phyloP scores from a whole-genome alignment of 2,797 vertebrate species.

The Cephalopachus bancanus region DNA sequence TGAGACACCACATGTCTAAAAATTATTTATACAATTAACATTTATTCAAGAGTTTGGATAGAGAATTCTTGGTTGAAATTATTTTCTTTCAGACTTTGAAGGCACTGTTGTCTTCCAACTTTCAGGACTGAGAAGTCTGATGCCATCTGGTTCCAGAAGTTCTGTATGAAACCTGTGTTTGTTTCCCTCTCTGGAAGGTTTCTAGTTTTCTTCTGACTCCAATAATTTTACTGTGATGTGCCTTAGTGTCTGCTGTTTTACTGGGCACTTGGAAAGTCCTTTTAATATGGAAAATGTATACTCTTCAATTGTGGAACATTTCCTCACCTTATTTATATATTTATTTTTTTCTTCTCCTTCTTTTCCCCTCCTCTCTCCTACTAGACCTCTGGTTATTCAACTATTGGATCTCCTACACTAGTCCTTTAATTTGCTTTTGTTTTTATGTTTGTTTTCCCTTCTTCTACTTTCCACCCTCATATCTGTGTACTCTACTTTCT shows the following conservation, averaged over 20 bases:
- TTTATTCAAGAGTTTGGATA: not conserved
- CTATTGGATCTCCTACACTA: not conserved
- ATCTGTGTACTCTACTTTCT: not conserved
- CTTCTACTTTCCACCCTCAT: not conserved
- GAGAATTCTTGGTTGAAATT: constrained; percentile 29
- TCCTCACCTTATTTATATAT: constrained; percentile 24
- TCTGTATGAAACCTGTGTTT: not conserved
- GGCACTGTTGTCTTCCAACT: not conserved
- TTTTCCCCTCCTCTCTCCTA: constrained; percentile 25
- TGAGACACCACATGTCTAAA: not conserved
- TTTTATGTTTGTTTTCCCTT: not conserved
- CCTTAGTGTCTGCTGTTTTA: not conserved
- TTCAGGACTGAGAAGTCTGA: not conserved
- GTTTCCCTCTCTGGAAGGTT: not conserved
- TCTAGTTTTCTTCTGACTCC: constrained; percentile 55
- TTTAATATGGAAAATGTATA: not conserved
- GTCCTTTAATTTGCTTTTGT: not conserved
- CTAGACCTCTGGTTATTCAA: not conserved
- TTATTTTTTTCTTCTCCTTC: not conserved
- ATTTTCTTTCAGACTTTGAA: constrained; percentile 35
- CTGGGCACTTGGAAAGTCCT: not conserved
- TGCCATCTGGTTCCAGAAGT: not conserved
- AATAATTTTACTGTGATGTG: not conserved
- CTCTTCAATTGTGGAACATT: constrained; percentile 26
- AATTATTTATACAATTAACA: not conserved